Evolutionary conservation across 2,888 invertebrate genomes (phyloP).

Genomic region (Stegophylla sp.): DNA sequence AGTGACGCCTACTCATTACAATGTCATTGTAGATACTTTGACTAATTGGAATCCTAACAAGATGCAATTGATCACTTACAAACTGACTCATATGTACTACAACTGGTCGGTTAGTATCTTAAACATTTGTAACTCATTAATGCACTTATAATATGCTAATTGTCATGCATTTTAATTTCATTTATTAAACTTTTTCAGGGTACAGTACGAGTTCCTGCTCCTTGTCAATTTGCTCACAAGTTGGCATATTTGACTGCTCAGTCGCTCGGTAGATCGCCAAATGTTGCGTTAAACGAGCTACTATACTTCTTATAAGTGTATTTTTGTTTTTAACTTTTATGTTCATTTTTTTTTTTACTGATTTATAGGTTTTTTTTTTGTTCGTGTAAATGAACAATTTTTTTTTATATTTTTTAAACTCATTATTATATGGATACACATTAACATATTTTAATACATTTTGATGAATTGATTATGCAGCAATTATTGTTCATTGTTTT

Average conservation of each 20-base stretch:
- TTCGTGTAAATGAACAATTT: too few relatives aligned
- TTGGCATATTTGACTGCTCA: slow-evolving; percentile 87
- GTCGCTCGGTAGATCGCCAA: slow-evolving; percentile 74
- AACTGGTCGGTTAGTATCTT: slow-evolving; percentile 78
- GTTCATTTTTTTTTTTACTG: background rate
- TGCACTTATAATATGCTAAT: too few relatives aligned
- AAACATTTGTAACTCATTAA: background rate
- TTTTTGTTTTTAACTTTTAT: background rate
- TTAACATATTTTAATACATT: background rate
- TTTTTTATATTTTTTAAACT: background rate
- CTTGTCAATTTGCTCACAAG: slow-evolving; percentile 94
- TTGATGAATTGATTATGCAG: too few relatives aligned
- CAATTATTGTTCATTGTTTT: too few relatives aligned
- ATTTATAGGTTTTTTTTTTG: background rate
- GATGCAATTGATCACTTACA: slow-evolving; percentile 84
- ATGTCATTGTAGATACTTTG: slow-evolving; percentile 75
- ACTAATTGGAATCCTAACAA: slow-evolving; percentile 69
- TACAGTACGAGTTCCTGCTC: slow-evolving; percentile 82
- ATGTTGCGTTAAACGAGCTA: slow-evolving; percentile 70
- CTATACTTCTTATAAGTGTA: slow-evolving; percentile 74
- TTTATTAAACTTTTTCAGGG: slow-evolving; percentile 61
- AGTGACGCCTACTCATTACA: slow-evolving; percentile 88
- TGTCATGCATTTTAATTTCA: too few relatives aligned
- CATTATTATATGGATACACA: background rate
- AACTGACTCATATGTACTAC: slow-evolving; percentile 86